Base-by-base conservation (phyloP, 2,113 vertebrate genomes). In the Aptenodytes patagonicus region DNA sequence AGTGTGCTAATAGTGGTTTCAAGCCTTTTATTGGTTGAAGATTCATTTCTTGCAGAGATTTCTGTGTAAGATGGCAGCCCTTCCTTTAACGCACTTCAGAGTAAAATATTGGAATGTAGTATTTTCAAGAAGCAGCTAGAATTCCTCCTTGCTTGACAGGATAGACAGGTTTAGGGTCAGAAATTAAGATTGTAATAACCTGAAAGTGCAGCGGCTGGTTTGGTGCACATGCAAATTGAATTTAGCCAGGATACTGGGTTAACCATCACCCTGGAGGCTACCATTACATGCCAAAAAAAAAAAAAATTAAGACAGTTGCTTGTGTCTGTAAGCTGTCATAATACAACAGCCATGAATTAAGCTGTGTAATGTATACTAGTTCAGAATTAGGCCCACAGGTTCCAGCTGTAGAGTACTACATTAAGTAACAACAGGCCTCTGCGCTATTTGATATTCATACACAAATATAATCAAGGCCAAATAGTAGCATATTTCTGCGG, bases 381-480 rank as follows among this genome's bases (percentile, higher is more conserved):
- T 61, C 83, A 78, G 80, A 70, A 81, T 40, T 13, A 46, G 76
- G 18, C 9, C 32, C 3, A 1, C 11, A 54, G 29, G 2, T 5
- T 75, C 55, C 38, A 91, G 44, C 13, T 19, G 8, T 6, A 62
- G 29, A 54, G 2, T 21, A 36, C 25, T 34, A 34, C 6, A 1
- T 61, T n/a, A 64, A 68, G 1, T n/a, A 70, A 58, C 9, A 58
- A n/a, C 1, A 4, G 21, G 49, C 36, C 16, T 70, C 46, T 71
- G 40, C 0, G 0, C 4, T 62, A 12, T 58, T 46, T 3, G 2
- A 13, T 52, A 73, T 80, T 34, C 13, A 0, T 42, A 57, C 8
- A 75, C 29, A 87, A 78, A 78, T 49, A 46, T 12, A 84, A 78
- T 51, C n/a, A 38, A 87, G 54, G 46, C 19, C 19, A 91, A 86